Conservation (phyloP, 2,888 invertebrate species). For the Smittia aterrima region DNA sequence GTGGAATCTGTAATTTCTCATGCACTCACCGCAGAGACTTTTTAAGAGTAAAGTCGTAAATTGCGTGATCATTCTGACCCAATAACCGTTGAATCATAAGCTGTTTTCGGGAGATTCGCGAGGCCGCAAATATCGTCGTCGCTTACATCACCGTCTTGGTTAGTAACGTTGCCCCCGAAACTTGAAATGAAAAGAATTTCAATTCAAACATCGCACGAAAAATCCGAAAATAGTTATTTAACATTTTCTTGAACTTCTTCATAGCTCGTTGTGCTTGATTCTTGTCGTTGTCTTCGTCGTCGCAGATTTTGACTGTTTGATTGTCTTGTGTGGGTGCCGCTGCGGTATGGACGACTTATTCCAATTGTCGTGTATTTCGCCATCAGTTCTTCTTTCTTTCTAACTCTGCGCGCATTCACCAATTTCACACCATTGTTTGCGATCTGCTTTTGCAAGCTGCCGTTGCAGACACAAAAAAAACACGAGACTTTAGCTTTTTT, state of each 20-base stretch:
- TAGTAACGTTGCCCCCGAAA: neutral
- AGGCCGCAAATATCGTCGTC: neutral
- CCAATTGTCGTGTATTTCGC: neutral
- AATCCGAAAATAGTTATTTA: too few relatives aligned
- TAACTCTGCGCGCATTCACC: neutral
- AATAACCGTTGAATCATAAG: neutral
- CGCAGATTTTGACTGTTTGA: neutral
- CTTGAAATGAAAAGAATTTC: neutral
- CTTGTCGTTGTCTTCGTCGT: neutral
- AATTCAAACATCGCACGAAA: neutral
- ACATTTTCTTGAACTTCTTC: too few relatives aligned
- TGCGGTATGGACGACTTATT: neutral
- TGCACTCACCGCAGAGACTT: neutral
- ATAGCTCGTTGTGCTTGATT: too few relatives aligned
- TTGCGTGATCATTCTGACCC: conserved; percentile 7
- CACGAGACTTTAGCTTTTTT: too few relatives aligned
- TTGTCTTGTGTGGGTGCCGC: neutral
- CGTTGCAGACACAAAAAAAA: too few relatives aligned
- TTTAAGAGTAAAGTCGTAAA: neutral
- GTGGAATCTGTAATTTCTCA: neutral
- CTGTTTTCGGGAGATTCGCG: neutral
- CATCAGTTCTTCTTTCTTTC: neutral
- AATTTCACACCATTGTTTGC: conserved; percentile 19
- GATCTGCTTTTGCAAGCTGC: neutral
- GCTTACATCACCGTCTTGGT: neutral